Base-by-base conservation (phyloP, 2,888 invertebrate species). In the Habrosyne pyritoides region DNA sequence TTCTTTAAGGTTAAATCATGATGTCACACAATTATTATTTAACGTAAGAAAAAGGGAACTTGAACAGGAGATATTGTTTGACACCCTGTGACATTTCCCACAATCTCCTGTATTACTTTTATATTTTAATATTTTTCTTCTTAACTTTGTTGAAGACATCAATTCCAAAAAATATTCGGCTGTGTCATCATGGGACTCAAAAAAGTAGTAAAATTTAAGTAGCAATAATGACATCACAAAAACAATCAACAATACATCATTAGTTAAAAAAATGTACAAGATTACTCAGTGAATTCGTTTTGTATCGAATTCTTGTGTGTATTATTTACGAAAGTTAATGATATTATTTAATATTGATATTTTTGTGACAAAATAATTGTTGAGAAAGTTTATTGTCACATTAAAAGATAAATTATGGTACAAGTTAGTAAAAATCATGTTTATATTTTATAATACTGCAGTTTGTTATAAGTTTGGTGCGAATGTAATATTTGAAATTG, bases 281-380 rank as follows among this genome's bases (percentile, higher is more conserved):
- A 5, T 28, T 28, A 28, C 28, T 8, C 28, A 28, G n/a, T n/a
- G n/a, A n/a, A n/a, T n/a, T n/a, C n/a, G n/a, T n/a, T n/a, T n/a
- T n/a, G n/a, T n/a, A n/a, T n/a, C n/a, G n/a, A n/a, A 28, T 28
- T 7, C 28, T 8, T 28, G 10, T 12, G 3, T 30, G 2, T 6
- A 36, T 14, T 36, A 14, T 1, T 14, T n/a, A 36, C 5, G 8
- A 18, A 42, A 14, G 36, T 14, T n/a, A 42, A 42, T 18, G 18
- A 42, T 42, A 42, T 42, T 42, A 42, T 42, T n/a, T n/a, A n/a
- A 42, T 42, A 18, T 42, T 42, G 42, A 42, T 18, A 42, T 42
- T 42, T 42, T 8, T 14, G 8, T 18, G 42, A 8, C 1, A n/a
- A 42, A 18, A 42, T 18, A 14, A 36, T 42, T 18, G 18, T 42